These are phyloP conservation scores for Drosophila lutescens DNA, from an alignment of 2,888 invertebrate genomes.

Conservation along the genomic window DNA sequence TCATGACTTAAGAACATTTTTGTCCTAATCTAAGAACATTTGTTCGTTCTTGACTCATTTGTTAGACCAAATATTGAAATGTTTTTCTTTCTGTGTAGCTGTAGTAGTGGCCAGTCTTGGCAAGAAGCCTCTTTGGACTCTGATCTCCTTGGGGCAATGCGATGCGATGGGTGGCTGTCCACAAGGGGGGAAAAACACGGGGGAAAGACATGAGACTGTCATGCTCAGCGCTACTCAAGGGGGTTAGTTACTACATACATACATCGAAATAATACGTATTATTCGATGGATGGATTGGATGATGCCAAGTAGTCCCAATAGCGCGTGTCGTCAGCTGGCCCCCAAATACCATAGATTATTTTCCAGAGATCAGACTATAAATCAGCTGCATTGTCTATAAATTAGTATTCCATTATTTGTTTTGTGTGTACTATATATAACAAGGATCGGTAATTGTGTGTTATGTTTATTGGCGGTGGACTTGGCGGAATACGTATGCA, in stretches of 20 bases:
- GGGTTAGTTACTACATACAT: not conserved
- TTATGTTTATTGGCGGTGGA: slow-evolving; percentile 47
- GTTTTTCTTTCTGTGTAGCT: too few relatives aligned
- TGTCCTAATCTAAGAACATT: too few relatives aligned
- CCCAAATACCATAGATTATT: too few relatives aligned
- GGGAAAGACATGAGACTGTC: slow-evolving; percentile 40
- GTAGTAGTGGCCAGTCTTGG: slow-evolving; percentile 30
- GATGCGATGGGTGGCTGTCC: slow-evolving; percentile 32
- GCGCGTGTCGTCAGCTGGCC: too few relatives aligned
- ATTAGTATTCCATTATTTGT: slow-evolving; percentile 54
- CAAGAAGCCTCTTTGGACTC: slow-evolving; percentile 46
- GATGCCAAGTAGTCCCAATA: not conserved
- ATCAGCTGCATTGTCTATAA: slow-evolving; percentile 58
- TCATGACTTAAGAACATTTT: too few relatives aligned
- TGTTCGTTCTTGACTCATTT: too few relatives aligned
- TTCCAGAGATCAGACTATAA: slow-evolving; percentile 67
- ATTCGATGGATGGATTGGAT: not conserved
- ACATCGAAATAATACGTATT: too few relatives aligned
- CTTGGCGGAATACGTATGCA: slow-evolving; percentile 9
- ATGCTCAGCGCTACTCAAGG: slow-evolving; percentile 14
- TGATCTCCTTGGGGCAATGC: slow-evolving; percentile 15
- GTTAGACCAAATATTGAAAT: too few relatives aligned
- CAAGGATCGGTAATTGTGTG: slow-evolving; percentile 63
- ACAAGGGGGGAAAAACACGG: not conserved
- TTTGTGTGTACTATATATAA: slow-evolving; percentile 57